Evolutionary conservation across 2,113 vertebrate genomes (phyloP).

Genomic region (Rhinopomastus cyanomelas): DNA sequence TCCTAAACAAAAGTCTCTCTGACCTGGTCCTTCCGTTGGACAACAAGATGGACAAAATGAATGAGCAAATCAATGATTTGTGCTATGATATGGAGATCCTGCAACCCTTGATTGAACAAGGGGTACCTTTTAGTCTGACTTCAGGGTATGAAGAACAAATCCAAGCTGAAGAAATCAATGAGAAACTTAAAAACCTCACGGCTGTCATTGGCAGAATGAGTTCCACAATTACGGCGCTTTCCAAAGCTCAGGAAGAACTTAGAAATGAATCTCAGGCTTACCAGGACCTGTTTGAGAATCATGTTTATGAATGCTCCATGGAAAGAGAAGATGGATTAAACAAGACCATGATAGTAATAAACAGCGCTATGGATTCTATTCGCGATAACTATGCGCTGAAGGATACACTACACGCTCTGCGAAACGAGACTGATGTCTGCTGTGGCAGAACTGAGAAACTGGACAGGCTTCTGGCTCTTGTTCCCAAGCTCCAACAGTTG

Average conservation of each 20-base stretch:
- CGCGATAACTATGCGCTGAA: conserved; percentile 75
- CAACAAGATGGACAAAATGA: conserved; percentile 76
- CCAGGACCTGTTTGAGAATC: conserved; percentile 59
- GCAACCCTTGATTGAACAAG: conserved; percentile 76
- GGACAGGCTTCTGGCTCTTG: conserved; percentile 59
- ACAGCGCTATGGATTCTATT: conserved; percentile 77
- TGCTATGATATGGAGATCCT: conserved; percentile 82
- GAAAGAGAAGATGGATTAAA: conserved; percentile 81
- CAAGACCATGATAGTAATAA: conserved; percentile 78
- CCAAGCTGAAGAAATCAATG: conserved; percentile 41
- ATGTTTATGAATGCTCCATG: conserved; percentile 63
- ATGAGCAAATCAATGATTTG: conserved; percentile 79
- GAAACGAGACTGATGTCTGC: conserved; percentile 36
- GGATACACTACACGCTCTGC: conserved; percentile 7
- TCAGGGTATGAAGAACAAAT: conserved; percentile 56
- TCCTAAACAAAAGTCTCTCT: conserved; percentile 75
- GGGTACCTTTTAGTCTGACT: conserved; percentile 56
- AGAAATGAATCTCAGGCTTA: conserved; percentile 68
- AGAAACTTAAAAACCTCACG: conserved; percentile 69
- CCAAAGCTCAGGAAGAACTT: conserved; percentile 63
- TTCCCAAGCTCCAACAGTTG: conserved; percentile 62
- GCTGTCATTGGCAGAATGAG: conserved; percentile 52
- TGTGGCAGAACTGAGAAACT: conserved; percentile 60
- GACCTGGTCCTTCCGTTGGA: conserved; percentile 71
- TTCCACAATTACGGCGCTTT: conserved; percentile 62